Evolutionary conservation across 2,797 vertebrate genomes (phyloP).

Genomic region (Urophycis tenuis): DNA sequence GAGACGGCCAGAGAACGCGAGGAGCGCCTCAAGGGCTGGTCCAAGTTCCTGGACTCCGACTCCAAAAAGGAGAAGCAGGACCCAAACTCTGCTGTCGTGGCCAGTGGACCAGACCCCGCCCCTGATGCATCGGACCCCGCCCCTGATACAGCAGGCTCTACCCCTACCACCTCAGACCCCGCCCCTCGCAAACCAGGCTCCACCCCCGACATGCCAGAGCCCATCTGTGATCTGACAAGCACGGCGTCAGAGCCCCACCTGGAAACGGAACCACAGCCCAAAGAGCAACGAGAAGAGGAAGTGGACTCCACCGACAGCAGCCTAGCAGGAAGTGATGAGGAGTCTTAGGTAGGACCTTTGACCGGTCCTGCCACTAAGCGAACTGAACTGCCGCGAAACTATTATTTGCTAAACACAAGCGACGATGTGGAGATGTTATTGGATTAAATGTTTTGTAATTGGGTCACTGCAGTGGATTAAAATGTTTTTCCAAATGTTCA

Average conservation of each 20-base stretch:
- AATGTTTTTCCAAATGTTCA: slow-evolving; percentile 31
- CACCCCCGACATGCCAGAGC: neutral
- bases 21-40: slow-evolving; percentile 89
- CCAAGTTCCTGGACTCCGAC: slow-evolving; percentile 70
- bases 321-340: slow-evolving; percentile 82
- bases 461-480: slow-evolving; percentile 45
- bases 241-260: slow-evolving; percentile 6
- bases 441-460: slow-evolving; percentile 36
- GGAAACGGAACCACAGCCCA: slow-evolving; percentile 31
- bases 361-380: slow-evolving; percentile 18
- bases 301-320: slow-evolving; percentile 87
- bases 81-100: slow-evolving; percentile 1
- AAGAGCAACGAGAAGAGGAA: slow-evolving; percentile 42
- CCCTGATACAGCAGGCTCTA: slow-evolving; percentile 10
- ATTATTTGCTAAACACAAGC: too few relatives aligned
- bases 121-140: slow-evolving; percentile 10
- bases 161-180: neutral
- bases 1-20: slow-evolving; percentile 91
- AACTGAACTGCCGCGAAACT: slow-evolving; percentile 29
- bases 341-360: slow-evolving; percentile 47
- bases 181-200: neutral
- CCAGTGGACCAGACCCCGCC: slow-evolving; percentile 34
- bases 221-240: too few relatives aligned
- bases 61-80: slow-evolving; percentile 36
- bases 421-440: slow-evolving; percentile 20